These are phyloP conservation scores for Xanthorhoe spadicearia DNA, from an alignment of 2,888 invertebrate species.

Conservation along the genomic window DNA sequence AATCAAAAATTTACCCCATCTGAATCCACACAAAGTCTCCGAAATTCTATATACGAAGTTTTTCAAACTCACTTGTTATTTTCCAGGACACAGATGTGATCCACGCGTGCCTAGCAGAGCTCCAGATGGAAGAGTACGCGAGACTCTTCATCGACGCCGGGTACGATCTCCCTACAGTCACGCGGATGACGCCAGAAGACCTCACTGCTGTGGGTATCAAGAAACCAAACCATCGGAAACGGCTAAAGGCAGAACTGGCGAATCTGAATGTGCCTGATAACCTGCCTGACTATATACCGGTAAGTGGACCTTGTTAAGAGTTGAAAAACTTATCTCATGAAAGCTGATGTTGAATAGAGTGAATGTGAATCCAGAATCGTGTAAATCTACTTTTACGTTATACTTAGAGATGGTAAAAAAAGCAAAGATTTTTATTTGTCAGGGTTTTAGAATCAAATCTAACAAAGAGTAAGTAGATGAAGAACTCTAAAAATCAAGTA, in stretches of 20 bases:
- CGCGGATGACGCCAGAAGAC: constrained; percentile 99
- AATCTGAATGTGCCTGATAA: constrained; percentile 97
- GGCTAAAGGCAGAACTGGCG: constrained; percentile 98
- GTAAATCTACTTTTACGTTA: too few species aligned
- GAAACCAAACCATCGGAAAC: constrained; percentile 98
- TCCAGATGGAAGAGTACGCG: constrained; percentile 97
- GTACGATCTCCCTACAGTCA: constrained; percentile 98
- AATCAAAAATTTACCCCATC: too few species aligned
- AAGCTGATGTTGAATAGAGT: too few species aligned
- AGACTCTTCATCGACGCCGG: constrained; percentile 97
- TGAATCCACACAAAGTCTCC: too few species aligned
- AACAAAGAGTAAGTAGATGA: too few species aligned
- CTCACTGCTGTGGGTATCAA: constrained; percentile 95
- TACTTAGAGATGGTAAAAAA: too few species aligned
- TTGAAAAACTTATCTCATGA: background rate
- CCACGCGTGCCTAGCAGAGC: constrained; percentile 96
- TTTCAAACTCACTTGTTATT: constrained; percentile 26
- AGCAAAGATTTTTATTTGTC: too few species aligned
- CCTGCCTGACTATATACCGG: constrained; percentile 97
- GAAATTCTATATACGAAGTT: background rate
- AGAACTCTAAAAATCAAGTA: too few species aligned
- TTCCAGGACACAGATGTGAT: constrained; percentile 96
- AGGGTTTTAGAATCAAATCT: too few species aligned
- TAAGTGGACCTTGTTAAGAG: constrained; percentile 66
- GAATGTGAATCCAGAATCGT: too few species aligned